phyloP scores from a whole-genome alignment of 2,113 vertebrate genomes.

The Rhea pennata region DNA sequence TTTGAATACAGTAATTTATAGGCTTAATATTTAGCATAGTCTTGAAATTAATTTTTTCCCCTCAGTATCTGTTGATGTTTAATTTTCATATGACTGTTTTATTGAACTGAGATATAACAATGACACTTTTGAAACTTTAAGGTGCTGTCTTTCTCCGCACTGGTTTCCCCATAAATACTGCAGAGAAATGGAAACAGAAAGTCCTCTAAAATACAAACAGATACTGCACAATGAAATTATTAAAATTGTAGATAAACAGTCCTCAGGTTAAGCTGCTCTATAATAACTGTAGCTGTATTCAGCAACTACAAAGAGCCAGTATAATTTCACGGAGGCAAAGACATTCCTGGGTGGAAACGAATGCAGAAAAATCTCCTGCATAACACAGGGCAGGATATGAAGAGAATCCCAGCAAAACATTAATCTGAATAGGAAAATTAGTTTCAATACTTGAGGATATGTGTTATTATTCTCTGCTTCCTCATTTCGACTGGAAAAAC shows the following conservation, averaged over 20 bases:
- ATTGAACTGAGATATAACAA: not conserved
- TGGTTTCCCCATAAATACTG: not conserved
- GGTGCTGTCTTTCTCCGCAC: not conserved
- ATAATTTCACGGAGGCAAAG: constrained; percentile 35
- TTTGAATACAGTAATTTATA: not conserved
- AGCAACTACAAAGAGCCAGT: constrained; percentile 18
- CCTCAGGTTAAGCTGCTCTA: constrained; percentile 36
- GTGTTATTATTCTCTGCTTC: not conserved
- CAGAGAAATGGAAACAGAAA: not conserved
- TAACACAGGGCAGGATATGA: not conserved
- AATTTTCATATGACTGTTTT: not conserved
- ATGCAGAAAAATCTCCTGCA: not conserved
- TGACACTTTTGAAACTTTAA: not conserved
- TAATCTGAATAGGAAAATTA: constrained; percentile 14
- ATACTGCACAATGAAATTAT: constrained; percentile 35
- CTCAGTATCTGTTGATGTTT: not conserved
- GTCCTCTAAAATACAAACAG: constrained; percentile 9
- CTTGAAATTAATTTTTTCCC: constrained; percentile 7
- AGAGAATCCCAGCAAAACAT: not conserved
- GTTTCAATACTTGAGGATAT: constrained; percentile 5
- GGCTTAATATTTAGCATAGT: not conserved
- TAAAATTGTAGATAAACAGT: constrained; percentile 31
- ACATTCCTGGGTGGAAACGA: constrained; percentile 22
- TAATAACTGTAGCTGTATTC: constrained; percentile 10
- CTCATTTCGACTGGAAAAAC: not conserved